Base-by-base conservation (phyloP, 1,140 invertebrate species). In the Pseudomyrmex gracilis region DNA sequence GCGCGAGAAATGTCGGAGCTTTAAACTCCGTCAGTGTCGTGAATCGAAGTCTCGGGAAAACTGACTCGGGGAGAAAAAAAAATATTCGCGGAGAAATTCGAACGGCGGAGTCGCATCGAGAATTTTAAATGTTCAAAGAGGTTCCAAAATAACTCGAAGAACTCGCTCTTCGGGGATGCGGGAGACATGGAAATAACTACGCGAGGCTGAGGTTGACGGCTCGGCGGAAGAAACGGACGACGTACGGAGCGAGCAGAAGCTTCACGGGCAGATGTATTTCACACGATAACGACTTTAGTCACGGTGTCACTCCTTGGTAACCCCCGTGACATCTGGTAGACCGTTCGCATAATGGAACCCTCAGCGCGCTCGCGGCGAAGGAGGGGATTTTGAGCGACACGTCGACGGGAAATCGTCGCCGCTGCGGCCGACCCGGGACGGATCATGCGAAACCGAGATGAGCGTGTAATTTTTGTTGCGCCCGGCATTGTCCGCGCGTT, bases 381-480 rank as follows among this genome's bases (percentile, higher is more conserved):
- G 13, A 10, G 49, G 49, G 49, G 49, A 0, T 7, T 68, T 78
- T 51, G 67, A 4, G 47, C 7, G 20, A 53, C 47, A 47, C 22
- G 73, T 43, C 63, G 73, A 82, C 67, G 84, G 85, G 73, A 89
- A 87, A 90, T 91, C 86, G 78, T 64, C 86, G 66, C 49, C 76
- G 76, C 49, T 66, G 76, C 53, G 60, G 73, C 60, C 15, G 10
- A 34, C 49, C 66, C 49, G 60, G 73, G 55, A 74, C 49, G 86
- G 86, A 88, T 91, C 90, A 90, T 90, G 85, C 87, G 90, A 90
- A 90, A 92, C 88, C 84, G 90, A 92, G 91, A 92, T 88, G 89
- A 88, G 74, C 89, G 90, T 92, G 86, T 90, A 89, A 91, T 91
- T 90, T 87, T 87, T 90, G 87, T 88, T 83, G 78, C 73, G 47